Evolutionary conservation across 2,113 vertebrate species (phyloP), one percentile per base, ranked within the genome.

Genomic region (Elanus axillaris): DNA sequence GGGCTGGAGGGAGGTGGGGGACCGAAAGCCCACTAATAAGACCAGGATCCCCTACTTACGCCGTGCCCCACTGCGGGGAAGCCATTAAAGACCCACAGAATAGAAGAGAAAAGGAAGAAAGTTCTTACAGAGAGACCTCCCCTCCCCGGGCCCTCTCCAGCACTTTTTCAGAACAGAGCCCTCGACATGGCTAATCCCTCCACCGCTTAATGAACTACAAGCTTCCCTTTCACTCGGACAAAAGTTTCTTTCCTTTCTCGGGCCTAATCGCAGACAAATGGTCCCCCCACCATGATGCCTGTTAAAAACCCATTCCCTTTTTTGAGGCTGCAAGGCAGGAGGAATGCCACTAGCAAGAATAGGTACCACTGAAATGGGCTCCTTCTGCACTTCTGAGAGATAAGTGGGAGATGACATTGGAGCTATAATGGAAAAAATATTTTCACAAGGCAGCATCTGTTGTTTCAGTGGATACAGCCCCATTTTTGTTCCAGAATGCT

Each of bases 171-270:
- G 97, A 97, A 67, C 98, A 98, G 97, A 98, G 98, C 97, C 97
- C 98, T 97, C 95, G 95, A 98, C 98, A 98, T 76, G 90, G 96
- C 97, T 99, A 99, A 99, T 99, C 98, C 98, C 96, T 96, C 86
- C 96, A 85, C 91, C 88, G 89, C 97, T 99, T 99, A 99, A 99
- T 98, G 98, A 98, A 97, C 98, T 98, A 98, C 98, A 99, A 99
- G 98, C 98, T 99, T 98, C 98, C 98, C 97, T 98, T 99, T 99
- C 98, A 99, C 86, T 76, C 2, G 19, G 96, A 98, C 98, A 98
- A 97, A 97, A 97, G 97, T 96, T 97, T 98, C 96, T 97, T 97
- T 96, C 97, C 96, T 97, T 97, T 98, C 98, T 97, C n/a, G 94
- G 94, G 91, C 95, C 96, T 98, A 98, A 99, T 98, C 98, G 92